A percentile compares a stretch with the other conserved stretches of the same genome.
These are phyloP conservation scores for Umimayanthus chanpuru DNA, from an alignment of 92 coral and sea anemone species.

Conservation along the genomic window DNA sequence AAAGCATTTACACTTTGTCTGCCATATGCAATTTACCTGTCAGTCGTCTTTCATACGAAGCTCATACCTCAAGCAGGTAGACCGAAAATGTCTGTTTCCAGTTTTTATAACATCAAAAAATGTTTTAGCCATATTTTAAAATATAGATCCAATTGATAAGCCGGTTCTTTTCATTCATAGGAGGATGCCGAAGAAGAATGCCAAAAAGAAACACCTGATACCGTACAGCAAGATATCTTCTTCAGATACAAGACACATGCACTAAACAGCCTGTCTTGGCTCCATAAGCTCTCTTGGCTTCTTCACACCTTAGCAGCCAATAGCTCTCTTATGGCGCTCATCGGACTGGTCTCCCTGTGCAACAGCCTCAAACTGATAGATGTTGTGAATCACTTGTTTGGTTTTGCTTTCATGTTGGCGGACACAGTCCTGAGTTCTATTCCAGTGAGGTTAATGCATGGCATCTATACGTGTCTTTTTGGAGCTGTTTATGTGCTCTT, in stretches of 20 bases:
- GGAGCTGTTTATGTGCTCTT: neutral
- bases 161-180: neutral
- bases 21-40: no score
- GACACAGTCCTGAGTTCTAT: neutral
- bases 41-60: no score
- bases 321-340: neutral
- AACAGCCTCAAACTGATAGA: neutral
- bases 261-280: neutral
- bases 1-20: no score
- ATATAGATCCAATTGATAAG: neutral
- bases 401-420: slow-evolving; percentile 3
- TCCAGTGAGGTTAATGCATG: neutral
- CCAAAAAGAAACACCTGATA: neutral
- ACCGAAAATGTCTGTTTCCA: no score
- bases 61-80: no score
- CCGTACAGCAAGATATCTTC: neutral
- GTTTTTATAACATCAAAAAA: no score
- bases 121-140: no score
- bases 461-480: neutral
- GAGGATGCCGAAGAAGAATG: neutral
- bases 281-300: neutral
- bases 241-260: neutral
- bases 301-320: slow-evolving; percentile 8
- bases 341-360: neutral
- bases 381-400: neutral